Evolutionary conservation across 2,113 vertebrate species (phyloP), one percentile per base, ranked within the genome.

Genomic region (Camelus bactrianus): DNA sequence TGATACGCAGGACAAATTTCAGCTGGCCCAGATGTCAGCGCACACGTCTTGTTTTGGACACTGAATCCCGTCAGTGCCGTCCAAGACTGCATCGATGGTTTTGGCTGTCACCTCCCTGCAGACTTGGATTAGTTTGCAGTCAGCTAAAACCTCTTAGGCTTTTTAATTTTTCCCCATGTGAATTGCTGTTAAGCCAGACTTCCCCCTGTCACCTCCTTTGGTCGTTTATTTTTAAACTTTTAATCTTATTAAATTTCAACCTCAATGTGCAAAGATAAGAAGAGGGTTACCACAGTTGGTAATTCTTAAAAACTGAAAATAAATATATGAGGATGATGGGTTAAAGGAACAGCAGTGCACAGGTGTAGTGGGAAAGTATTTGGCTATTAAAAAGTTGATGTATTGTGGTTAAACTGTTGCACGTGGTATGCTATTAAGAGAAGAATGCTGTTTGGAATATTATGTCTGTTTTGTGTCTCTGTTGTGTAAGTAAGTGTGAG

Each of bases 11-110:
- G 77, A n/a, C 19, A 22, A 46, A n/a, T 87, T 93, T 11, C 10
- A 35, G 35, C 65, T 46, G 88, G 22, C 19, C 22, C 73, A 32
- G 24, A 15, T 54, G 65, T 73, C 26, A 24, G 69, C 9, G 2
- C 3, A 7, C 24, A 22, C 72, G 72, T 91, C 79, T 54, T 54
- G 19, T 46, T 60, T 52, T 56, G 58, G 58, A 52, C 12, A 2
- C 38, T 6, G 17, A 42, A 11, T 60, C 5, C 5, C 3, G 46
- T 14, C 50, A 60, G 2, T 12, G 30, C 30, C 0, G 0, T 20
- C 70, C 48, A 22, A 38, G 70, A 3, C 13, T 17, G 28, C 30
- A 11, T 14, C 9, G 16, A 6, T 0, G 1, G 4, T 30, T 81
- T 67, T 35, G 38, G 67, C 83, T 76, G 32, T 42, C 60, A 46